Conservation (phyloP, 2,113 vertebrate species). For the Lepidothrix coronata region DNA sequence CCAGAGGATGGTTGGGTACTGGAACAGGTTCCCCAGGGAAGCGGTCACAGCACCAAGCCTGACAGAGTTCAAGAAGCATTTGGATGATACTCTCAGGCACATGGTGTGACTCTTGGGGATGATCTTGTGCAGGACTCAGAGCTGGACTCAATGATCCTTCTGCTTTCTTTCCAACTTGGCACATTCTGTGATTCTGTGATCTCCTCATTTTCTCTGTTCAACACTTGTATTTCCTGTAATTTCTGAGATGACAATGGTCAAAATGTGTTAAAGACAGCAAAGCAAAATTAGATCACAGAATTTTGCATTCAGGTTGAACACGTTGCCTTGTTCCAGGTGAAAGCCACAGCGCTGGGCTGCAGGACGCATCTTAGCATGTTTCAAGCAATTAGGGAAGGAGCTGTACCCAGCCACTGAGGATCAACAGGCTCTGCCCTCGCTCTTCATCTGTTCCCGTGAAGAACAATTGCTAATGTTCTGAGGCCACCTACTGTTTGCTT, state of each 20-base stretch:
- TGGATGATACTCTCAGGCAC: not conserved
- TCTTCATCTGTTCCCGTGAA: not conserved
- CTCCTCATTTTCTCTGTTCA: not conserved
- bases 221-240: not conserved
- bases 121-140: not conserved
- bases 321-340: not conserved
- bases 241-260: not conserved
- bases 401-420: not conserved
- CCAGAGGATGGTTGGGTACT: not conserved
- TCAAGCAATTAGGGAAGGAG: not conserved
- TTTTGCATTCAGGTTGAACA: not conserved
- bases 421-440: not conserved
- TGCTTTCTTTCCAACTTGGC: not conserved
- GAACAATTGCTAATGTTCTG: constrained; percentile 49
- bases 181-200: not conserved
- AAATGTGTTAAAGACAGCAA: not conserved
- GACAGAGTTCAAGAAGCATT: not conserved
- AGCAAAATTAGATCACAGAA: not conserved
- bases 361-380: not conserved
- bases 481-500: constrained; percentile 65
- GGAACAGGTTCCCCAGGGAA: not conserved
- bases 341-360: not conserved
- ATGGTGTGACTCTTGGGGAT: not conserved
- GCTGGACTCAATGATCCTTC: not conserved
- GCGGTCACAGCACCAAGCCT: not conserved